These are phyloP conservation scores for Smittia aterrima DNA, from an alignment of 2,888 invertebrate genomes.

Conservation along the genomic window DNA sequence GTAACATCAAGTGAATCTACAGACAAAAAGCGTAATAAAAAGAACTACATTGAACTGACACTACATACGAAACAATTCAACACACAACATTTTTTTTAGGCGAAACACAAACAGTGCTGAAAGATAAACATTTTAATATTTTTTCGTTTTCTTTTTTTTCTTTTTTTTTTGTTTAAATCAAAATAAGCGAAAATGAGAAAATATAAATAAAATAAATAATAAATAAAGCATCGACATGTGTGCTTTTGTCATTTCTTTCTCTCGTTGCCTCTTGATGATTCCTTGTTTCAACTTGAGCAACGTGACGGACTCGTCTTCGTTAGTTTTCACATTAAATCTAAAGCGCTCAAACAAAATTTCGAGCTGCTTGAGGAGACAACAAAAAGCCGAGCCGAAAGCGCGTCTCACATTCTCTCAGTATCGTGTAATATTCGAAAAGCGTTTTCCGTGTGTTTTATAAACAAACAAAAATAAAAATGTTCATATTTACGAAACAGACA, in stretches of 20 bases:
- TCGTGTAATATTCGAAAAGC: slow-evolving; percentile 8
- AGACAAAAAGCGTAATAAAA: not conserved
- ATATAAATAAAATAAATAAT: slow-evolving; percentile 40
- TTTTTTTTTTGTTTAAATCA: slow-evolving; percentile 32
- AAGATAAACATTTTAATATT: slow-evolving; percentile 41
- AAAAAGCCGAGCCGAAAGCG: not conserved
- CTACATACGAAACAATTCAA: not conserved
- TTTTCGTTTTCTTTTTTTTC: slow-evolving; percentile 4
- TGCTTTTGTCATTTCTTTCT: not conserved
- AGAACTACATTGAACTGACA: not conserved
- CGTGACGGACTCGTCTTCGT: too few relatives aligned
- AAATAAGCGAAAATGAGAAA: slow-evolving; percentile 35
- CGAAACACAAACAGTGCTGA: slow-evolving; percentile 37
- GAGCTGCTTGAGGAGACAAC: too few relatives aligned
- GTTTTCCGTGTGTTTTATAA: slow-evolving; percentile 9
- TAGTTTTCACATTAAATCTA: too few relatives aligned
- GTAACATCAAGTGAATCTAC: not conserved
- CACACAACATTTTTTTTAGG: slow-evolving; percentile 8
- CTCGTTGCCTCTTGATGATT: not conserved
- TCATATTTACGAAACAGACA: not conserved
- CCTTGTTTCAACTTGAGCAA: too few relatives aligned
- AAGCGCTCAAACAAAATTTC: too few relatives aligned
- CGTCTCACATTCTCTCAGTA: not conserved
- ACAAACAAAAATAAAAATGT: not conserved
- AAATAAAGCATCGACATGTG: slow-evolving; percentile 20